Percentiles rank a stretch among this genome's conserved stretches.
phyloP scores from a whole-genome alignment of 2,888 invertebrate species.

The Pteria penguin region DNA sequence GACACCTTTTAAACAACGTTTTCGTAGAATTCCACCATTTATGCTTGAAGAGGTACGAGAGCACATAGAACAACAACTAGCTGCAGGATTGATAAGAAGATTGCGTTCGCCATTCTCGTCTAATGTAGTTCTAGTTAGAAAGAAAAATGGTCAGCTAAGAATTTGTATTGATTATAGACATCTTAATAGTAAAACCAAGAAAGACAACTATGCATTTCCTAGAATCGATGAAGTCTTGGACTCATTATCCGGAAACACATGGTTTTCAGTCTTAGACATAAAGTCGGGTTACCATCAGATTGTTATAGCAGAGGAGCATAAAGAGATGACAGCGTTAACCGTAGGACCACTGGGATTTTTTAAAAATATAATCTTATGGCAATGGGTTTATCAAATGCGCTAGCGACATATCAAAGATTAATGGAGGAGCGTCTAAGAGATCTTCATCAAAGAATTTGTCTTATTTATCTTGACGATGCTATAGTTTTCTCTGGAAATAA shows the following conservation, averaged over 20 bases:
- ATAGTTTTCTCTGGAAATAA: conserved; percentile 37
- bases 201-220: conserved; percentile 24
- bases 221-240: conserved; percentile 20
- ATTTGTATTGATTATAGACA: conserved; percentile 34
- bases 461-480: conserved; percentile 49
- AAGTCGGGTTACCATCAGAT: conserved; percentile 26
- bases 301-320: conserved; percentile 26
- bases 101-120: conserved; percentile 23
- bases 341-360: conserved; percentile 42
- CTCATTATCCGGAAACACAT: conserved; percentile 12
- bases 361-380: conserved; percentile 41
- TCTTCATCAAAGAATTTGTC: conserved; percentile 26
- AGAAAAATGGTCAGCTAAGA: conserved; percentile 24
- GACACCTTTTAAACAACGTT: no score
- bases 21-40: no score
- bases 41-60: conserved; percentile 25
- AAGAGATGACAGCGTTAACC: conserved; percentile 47
- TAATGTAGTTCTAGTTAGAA: no score
- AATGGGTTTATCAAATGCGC: conserved; percentile 38
- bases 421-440: conserved; percentile 34
- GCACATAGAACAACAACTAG: conserved; percentile 20
- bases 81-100: conserved; percentile 23
- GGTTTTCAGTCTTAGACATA: conserved; percentile 20
- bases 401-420: conserved; percentile 39
- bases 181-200: conserved; percentile 27